Evolutionary conservation across 1,140 invertebrate genomes (phyloP).

Genomic region (Drosophila sp.): DNA sequence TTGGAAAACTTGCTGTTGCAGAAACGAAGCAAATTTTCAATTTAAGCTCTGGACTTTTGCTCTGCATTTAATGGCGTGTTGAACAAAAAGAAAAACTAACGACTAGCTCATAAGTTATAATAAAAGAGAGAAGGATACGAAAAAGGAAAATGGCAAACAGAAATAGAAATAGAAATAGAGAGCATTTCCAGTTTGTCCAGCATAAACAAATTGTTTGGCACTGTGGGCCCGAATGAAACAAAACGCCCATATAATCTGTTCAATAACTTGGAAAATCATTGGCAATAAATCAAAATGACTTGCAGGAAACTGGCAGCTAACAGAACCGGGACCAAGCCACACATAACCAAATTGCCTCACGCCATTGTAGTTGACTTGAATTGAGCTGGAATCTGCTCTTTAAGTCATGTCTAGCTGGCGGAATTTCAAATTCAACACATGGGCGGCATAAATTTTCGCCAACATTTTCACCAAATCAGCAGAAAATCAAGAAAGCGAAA

Average conservation of each 20-base stretch:
- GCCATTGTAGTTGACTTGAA: conserved; percentile 44
- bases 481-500: conserved; percentile 48
- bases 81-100: conserved; percentile 32
- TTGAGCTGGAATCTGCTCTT: conserved; percentile 38
- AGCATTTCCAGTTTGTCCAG: conserved; percentile 42
- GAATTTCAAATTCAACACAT: conserved; percentile 75
- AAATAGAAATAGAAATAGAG: background rate
- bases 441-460: conserved; percentile 71
- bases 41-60: conserved; percentile 61
- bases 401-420: conserved; percentile 32
- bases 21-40: conserved; percentile 77
- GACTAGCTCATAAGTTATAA: conserved; percentile 49
- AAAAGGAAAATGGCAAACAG: background rate
- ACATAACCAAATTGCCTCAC: conserved; percentile 26
- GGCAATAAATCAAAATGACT: conserved; percentile 84
- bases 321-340: conserved; percentile 48
- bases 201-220: conserved; percentile 79
- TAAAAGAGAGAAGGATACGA: conserved; percentile 12
- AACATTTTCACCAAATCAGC: conserved; percentile 75
- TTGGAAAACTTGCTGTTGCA: conserved; percentile 71
- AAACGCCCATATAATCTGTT: conserved; percentile 81
- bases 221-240: conserved; percentile 55
- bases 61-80: conserved; percentile 70
- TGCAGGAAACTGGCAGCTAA: conserved; percentile 63
- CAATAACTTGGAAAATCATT: conserved; percentile 84